These are phyloP conservation scores for Sebastes ruberrimus DNA, from an alignment of 2,797 vertebrate species.

Conservation along the genomic window DNA sequence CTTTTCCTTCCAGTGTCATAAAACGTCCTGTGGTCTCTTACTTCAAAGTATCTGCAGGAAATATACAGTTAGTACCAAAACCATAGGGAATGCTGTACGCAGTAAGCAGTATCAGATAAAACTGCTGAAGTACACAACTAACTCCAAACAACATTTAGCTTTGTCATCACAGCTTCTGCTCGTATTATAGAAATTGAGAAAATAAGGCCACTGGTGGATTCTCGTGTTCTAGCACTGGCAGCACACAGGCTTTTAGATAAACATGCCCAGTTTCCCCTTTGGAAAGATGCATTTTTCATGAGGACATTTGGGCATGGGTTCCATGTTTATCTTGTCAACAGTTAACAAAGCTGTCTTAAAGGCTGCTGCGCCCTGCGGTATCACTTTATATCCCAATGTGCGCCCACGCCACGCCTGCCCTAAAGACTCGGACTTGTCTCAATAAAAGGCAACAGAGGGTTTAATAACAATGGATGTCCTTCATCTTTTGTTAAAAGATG, in stretches of 20 bases:
- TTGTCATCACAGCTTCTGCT: constrained; percentile 13
- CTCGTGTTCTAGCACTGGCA: constrained; percentile 22
- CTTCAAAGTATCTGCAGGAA: constrained; percentile 5
- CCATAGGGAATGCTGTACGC: neutral
- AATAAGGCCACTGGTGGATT: constrained; percentile 30
- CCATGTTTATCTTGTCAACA: constrained; percentile 62
- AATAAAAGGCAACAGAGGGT: constrained; percentile 26
- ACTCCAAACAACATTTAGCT: constrained; percentile 27
- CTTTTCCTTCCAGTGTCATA: neutral
- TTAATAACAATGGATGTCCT: constrained; percentile 45
- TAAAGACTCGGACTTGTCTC: constrained; percentile 27
- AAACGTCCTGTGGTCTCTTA: neutral
- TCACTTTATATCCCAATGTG: constrained; percentile 33
- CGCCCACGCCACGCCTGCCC: constrained; percentile 2
- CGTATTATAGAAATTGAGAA: neutral
- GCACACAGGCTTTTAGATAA: constrained; percentile 39
- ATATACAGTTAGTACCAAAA: constrained; percentile 7
- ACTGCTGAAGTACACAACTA: constrained; percentile 22
- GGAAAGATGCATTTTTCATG: constrained; percentile 66
- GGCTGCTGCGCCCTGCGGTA: constrained; percentile 25
- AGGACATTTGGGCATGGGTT: constrained; percentile 47
- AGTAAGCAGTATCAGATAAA: neutral
- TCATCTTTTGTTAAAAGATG: constrained; percentile 43
- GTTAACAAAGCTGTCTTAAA: constrained; percentile 57
- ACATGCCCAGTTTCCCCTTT: constrained; percentile 23